Percentiles rank a stretch among this genome's conserved stretches.
These are phyloP conservation scores for Carettochelys insculpta DNA, from an alignment of 2,113 vertebrate genomes.

Conservation along the genomic window DNA sequence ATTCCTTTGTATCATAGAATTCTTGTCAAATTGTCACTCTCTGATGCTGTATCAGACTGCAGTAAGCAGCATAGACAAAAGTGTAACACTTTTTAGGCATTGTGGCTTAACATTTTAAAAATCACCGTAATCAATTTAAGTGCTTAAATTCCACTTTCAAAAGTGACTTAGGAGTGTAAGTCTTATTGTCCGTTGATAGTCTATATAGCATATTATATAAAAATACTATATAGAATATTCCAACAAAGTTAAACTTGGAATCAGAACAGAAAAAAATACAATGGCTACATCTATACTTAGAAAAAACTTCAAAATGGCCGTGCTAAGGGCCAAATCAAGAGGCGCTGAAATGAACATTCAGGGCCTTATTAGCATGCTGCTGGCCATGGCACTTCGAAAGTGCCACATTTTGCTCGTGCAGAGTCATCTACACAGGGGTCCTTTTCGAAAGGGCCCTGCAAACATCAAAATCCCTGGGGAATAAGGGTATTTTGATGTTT, in stretches of 20 bases:
- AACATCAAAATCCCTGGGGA: no score
- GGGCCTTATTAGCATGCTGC: no score
- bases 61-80: background rate
- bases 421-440: no score
- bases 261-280: background rate
- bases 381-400: no score
- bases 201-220: no score
- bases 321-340: no score
- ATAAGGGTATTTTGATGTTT: no score
- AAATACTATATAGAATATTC: background rate
- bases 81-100: background rate
- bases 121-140: background rate
- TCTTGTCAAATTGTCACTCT: background rate
- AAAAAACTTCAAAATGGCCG: no score
- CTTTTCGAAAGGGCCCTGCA: no score
- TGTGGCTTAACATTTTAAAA: background rate
- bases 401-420: no score
- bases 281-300: no score
- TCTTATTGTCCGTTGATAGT: background rate
- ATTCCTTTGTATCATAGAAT: background rate
- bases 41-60: background rate
- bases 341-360: no score
- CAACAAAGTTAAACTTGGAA: background rate
- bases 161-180: background rate
- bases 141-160: background rate